Percentiles rank a stretch among this genome's conserved stretches.
These are phyloP conservation scores for Oedothorax gibbosus DNA, from an alignment of 1,140 invertebrate species.

Conservation along the genomic window DNA sequence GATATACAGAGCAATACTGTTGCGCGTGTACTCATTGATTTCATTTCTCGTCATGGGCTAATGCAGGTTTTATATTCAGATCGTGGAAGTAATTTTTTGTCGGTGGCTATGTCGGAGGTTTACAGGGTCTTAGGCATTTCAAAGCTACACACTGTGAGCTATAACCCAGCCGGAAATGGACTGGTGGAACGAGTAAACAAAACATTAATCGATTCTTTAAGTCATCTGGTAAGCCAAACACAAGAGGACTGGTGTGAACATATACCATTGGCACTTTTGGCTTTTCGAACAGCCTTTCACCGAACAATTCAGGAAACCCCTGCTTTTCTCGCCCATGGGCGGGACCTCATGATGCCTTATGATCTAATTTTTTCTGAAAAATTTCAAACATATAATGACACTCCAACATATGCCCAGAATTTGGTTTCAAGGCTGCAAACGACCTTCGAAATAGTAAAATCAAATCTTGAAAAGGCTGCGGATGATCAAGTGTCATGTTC, in stretches of 20 bases:
- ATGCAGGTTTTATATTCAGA: background rate
- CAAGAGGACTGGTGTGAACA: slow-evolving; percentile 13
- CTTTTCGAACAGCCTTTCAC: background rate
- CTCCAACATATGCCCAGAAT: background rate
- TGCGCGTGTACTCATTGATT: background rate
- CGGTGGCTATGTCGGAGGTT: background rate
- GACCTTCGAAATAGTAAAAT: background rate
- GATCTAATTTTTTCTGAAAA: background rate
- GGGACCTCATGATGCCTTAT: background rate
- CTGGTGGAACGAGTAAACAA: slow-evolving; percentile 11
- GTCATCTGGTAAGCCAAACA: background rate
- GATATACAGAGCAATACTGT: background rate
- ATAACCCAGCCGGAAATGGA: slow-evolving; percentile 19
- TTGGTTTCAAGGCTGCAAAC: background rate
- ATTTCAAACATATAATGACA: background rate
- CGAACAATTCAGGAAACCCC: background rate
- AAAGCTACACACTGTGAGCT: background rate
- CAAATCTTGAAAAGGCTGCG: background rate
- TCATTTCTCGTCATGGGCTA: background rate
- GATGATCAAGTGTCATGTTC: background rate
- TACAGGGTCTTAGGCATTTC: background rate
- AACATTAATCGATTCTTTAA: slow-evolving; percentile 12
- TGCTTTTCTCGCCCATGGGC: background rate
- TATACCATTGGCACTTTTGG: background rate
- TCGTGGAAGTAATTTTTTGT: background rate